Evolutionary conservation across 2,113 vertebrate species (phyloP), one percentile per base, ranked within the genome.

Genomic region (Hippolais icterina): DNA sequence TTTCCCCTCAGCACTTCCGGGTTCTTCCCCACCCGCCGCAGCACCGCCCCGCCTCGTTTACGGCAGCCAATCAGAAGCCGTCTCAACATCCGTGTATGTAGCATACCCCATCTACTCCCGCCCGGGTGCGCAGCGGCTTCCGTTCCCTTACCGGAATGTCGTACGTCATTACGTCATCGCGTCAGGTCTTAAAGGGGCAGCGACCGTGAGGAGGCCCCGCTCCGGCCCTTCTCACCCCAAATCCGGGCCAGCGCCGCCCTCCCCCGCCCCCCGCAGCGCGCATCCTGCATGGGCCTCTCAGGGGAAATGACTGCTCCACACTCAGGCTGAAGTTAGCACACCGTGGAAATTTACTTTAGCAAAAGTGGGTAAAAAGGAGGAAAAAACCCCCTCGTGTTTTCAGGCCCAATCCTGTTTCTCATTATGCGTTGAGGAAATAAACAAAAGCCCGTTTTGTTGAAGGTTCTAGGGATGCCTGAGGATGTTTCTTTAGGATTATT

Each of bases 91-190:
- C 81, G 59, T 68, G 87, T 5, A 29, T 1, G 1, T 1, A 0
- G 0, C 0, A 0, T 0, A 0, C 11, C 0, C 4, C 1, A 0
- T 10, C 23, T 1, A 2, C 75, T 74, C 60, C 82, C 86, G 54
- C 69, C 54, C 18, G 2, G 17, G 19, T 3, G 5, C 2, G 3
- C 1, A 0, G 16, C 5, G 4, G 2, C 18, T 31, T 56, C 74
- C 44, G 1, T 1, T 10, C 14, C 18, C 12, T 7, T 0, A 1
- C 17, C 1, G 18, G 12, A 1, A 25, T 12, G 54, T 1, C 6
- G 1, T 0, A 9, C 27, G 20, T 4, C 18, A 2, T 17, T n/a
- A 37, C 41, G 41, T 8, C 50, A 23, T 0, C 2, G 12, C 5
- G 2, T 0, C 17, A 8, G 0, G 0, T 4, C 52, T 77, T 92